Percentiles rank a stretch among this genome's conserved stretches.
These are phyloP conservation scores for Phacellophora camtschatica DNA, from an alignment of 30 jellyfish, hydroid and myxozoan species.

Conservation along the genomic window DNA sequence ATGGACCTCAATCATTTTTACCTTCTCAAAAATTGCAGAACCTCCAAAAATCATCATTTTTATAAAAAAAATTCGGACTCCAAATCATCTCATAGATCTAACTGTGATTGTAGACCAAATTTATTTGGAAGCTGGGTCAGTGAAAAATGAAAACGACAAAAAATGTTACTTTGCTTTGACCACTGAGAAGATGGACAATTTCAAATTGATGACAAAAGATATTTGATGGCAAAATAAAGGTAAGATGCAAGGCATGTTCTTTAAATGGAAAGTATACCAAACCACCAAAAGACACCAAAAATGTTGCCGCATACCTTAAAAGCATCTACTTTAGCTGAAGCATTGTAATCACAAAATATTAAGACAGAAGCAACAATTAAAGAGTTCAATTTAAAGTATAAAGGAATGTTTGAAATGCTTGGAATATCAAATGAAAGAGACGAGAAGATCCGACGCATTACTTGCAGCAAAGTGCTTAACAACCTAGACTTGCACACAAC, in stretches of 20 bases:
- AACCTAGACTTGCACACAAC: not conserved
- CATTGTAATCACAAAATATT: not conserved
- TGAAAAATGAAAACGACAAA: not conserved
- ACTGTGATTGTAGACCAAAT: too few relatives aligned
- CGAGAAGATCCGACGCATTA: not conserved
- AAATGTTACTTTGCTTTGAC: not conserved
- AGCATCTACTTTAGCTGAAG: not conserved
- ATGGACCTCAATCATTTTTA: too few relatives aligned
- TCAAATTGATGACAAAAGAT: not conserved
- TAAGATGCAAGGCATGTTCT: not conserved
- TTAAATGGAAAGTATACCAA: not conserved
- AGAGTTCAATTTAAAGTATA: not conserved
- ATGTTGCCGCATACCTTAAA: not conserved
- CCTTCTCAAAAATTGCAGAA: too few relatives aligned
- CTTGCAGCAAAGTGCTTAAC: not conserved
- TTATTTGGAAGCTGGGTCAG: not conserved
- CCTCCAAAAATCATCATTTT: too few relatives aligned
- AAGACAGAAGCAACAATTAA: not conserved
- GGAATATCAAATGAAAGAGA: not conserved
- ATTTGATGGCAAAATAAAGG: not conserved
- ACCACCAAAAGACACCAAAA: not conserved
- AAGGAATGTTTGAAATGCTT: not conserved
- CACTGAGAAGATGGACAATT: not conserved
- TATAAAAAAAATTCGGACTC: too few relatives aligned
- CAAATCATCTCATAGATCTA: too few relatives aligned